Conservation (phyloP, 2,113 vertebrate species). For the Panthera tigris region DNA sequence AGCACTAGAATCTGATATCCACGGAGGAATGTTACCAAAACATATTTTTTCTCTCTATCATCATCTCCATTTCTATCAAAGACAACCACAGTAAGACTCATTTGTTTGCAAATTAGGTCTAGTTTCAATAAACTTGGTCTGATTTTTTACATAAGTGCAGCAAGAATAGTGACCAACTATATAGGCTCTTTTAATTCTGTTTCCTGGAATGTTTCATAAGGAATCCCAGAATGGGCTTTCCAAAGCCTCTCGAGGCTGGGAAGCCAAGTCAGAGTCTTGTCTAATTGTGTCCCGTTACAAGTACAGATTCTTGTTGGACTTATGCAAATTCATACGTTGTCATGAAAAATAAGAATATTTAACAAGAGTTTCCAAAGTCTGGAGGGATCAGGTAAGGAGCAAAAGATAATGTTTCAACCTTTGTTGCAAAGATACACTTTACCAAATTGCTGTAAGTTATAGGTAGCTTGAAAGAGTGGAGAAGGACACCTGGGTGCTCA, state of each 20-base stretch:
- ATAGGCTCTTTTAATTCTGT: background rate
- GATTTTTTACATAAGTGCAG: background rate
- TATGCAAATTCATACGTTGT: background rate
- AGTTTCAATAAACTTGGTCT: background rate
- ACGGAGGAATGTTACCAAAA: background rate
- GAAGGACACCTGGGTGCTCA: background rate
- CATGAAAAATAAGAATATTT: background rate
- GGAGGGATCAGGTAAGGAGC: background rate
- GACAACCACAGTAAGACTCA: background rate
- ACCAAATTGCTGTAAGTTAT: background rate
- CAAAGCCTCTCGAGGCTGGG: background rate
- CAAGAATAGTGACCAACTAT: background rate
- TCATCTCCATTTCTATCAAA: background rate
- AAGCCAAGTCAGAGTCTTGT: background rate
- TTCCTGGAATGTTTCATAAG: background rate
- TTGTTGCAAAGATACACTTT: background rate
- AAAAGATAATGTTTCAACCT: background rate
- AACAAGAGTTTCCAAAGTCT: background rate
- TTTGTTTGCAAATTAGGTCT: background rate
- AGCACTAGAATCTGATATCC: background rate
- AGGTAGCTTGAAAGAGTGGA: background rate
- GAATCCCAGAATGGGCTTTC: background rate
- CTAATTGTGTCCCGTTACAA: background rate
- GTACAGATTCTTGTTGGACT: background rate
- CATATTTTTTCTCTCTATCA: background rate